These are phyloP conservation scores for Cyanoramphus novaezelandiae DNA, from an alignment of 2,113 vertebrate genomes.

Conservation along the genomic window DNA sequence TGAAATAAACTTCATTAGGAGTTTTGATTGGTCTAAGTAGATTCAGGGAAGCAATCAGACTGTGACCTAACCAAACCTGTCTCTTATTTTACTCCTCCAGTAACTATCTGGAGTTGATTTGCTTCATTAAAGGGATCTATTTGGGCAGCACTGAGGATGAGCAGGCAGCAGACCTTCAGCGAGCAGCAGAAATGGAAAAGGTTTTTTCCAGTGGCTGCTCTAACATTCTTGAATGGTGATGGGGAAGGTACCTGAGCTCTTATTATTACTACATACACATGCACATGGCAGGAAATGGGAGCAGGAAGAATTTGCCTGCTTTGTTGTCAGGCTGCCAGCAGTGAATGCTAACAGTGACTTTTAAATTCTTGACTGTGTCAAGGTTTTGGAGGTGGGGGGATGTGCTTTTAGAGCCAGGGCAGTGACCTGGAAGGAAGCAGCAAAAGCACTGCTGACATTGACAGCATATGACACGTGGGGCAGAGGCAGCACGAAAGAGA, in stretches of 20 bases:
- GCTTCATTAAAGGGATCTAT: background rate
- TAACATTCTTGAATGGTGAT: background rate
- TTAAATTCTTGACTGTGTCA: background rate
- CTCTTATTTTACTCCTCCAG: background rate
- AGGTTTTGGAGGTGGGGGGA: background rate
- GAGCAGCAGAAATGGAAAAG: background rate
- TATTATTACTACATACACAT: background rate
- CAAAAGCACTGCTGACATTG: background rate
- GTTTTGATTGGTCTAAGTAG: background rate
- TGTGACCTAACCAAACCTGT: background rate
- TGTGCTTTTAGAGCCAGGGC: background rate
- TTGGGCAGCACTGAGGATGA: background rate
- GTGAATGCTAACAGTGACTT: background rate
- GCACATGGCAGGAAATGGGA: background rate
- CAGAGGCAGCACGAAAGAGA: background rate
- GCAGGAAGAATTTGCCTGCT: background rate
- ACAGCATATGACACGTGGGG: background rate
- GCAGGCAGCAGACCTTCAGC: background rate
- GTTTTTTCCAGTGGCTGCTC: background rate
- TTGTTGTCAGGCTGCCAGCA: background rate
- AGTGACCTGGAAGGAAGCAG: conserved; percentile 1
- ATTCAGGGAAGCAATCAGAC: background rate
- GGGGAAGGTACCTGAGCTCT: background rate
- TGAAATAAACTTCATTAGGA: background rate
- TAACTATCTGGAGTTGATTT: background rate